phyloP scores from a whole-genome alignment of 2,888 invertebrate species.

The Aspidiotus destructor region DNA sequence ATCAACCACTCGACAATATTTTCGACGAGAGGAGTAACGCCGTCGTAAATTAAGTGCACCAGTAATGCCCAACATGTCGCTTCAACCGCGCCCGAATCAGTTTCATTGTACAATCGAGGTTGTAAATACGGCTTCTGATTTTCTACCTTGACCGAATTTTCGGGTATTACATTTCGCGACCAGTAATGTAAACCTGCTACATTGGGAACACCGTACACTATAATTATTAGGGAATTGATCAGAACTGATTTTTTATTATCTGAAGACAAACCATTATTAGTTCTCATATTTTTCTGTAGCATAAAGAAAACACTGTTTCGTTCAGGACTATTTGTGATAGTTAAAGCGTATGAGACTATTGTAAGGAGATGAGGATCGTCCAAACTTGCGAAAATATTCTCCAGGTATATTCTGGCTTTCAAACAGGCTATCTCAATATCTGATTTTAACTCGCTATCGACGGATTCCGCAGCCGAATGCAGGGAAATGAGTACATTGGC shows the following conservation, averaged over 20 bases:
- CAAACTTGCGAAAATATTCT: slow-evolving; percentile 40
- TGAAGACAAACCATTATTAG: slow-evolving; percentile 34
- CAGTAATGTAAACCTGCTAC: slow-evolving; percentile 44
- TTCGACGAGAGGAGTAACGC: slow-evolving; percentile 42
- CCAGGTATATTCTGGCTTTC: slow-evolving; percentile 41
- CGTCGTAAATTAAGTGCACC: slow-evolving; percentile 43
- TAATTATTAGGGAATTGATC: not conserved
- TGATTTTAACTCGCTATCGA: slow-evolving; percentile 41
- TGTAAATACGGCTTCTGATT: slow-evolving; percentile 43
- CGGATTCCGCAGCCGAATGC: slow-evolving; percentile 39
- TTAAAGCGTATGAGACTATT: slow-evolving; percentile 46
- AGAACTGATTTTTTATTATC: not conserved
- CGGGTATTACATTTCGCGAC: slow-evolving; percentile 41
- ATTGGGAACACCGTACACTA: too few relatives aligned
- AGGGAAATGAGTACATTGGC: slow-evolving; percentile 48
- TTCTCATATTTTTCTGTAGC: slow-evolving; percentile 36
- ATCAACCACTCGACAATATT: slow-evolving; percentile 44
- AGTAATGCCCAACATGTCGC: slow-evolving; percentile 48
- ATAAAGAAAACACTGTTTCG: slow-evolving; percentile 41
- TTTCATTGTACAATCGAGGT: slow-evolving; percentile 43
- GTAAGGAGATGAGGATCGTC: slow-evolving; percentile 46
- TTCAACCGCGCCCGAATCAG: slow-evolving; percentile 47
- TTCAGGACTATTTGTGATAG: slow-evolving; percentile 42
- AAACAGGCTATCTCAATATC: slow-evolving; percentile 40
- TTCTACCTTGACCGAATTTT: slow-evolving; percentile 40